phyloP scores from a whole-genome alignment of 2,113 vertebrate species.

The Miniopterus natalensis region DNA sequence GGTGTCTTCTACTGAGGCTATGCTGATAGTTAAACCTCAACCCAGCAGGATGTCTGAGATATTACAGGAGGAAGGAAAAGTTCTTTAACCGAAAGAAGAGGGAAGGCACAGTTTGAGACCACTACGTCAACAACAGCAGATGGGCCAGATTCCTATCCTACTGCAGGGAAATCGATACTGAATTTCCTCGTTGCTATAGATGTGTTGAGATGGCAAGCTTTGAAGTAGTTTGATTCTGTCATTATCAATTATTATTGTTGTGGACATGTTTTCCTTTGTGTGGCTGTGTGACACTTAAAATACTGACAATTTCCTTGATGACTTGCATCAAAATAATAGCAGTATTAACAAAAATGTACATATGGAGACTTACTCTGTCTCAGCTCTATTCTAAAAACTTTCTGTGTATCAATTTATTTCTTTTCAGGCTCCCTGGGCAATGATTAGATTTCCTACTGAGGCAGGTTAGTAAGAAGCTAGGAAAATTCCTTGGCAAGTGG shows the following conservation, averaged over 20 bases:
- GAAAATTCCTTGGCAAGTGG: neutral
- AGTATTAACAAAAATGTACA: conserved; percentile 3
- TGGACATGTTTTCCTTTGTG: conserved; percentile 8
- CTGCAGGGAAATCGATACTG: neutral
- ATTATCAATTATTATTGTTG: neutral
- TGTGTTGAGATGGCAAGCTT: neutral
- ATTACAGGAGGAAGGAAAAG: neutral
- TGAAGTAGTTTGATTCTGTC: neutral
- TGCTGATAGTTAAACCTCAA: neutral
- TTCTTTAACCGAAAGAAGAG: neutral
- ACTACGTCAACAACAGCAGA: neutral
- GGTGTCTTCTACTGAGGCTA: neutral
- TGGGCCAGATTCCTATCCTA: neutral
- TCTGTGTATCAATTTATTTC: neutral
- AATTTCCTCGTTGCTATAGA: neutral
- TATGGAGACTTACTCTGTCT: neutral
- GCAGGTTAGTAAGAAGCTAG: neutral
- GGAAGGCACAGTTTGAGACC: neutral
- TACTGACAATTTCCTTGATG: conserved; percentile 26
- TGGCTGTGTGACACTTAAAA: neutral
- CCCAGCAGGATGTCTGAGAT: neutral
- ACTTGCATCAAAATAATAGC: conserved; percentile 12
- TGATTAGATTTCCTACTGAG: neutral
- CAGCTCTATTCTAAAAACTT: neutral
- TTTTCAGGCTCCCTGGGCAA: neutral